phyloP scores from a whole-genome alignment of 2,113 vertebrate genomes.

The Macaca nemestrina region DNA sequence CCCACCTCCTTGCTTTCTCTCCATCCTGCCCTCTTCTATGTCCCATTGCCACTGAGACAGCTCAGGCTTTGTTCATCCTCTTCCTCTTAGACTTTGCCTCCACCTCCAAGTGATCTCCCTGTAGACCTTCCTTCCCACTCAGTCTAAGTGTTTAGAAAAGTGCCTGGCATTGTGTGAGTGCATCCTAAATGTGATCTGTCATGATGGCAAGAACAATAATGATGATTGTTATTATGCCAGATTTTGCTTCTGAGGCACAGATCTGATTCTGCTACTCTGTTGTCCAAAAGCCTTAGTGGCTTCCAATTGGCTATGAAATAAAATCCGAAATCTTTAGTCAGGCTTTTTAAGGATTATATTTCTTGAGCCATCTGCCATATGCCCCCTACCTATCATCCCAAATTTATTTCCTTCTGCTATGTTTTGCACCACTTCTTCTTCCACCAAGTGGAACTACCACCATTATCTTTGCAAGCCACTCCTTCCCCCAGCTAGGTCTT shows the following conservation, averaged over 20 bases:
- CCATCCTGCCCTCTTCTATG: background rate
- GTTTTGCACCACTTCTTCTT: background rate
- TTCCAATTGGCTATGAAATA: constrained; percentile 30
- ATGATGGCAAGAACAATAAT: background rate
- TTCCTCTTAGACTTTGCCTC: background rate
- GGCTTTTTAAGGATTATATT: constrained; percentile 13
- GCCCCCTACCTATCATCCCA: background rate
- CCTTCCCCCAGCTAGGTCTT: background rate
- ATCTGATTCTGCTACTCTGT: background rate
- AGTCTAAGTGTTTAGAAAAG: background rate
- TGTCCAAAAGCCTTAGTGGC: background rate
- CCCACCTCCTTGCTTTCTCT: background rate
- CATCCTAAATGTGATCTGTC: background rate
- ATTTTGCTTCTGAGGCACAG: constrained; percentile 26
- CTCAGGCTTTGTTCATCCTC: background rate
- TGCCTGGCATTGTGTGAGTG: background rate
- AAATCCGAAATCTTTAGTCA: constrained; percentile 41
- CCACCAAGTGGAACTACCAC: background rate
- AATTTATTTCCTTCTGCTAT: background rate
- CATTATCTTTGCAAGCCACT: background rate
- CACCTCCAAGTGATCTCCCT: background rate
- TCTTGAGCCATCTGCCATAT: background rate
- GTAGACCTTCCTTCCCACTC: background rate
- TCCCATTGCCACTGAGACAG: background rate
- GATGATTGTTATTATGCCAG: background rate